A percentile compares a stretch with the other conserved stretches of the same genome.
phyloP scores from a whole-genome alignment of 2,113 vertebrate genomes.

The Gymnorhina tibicen region DNA sequence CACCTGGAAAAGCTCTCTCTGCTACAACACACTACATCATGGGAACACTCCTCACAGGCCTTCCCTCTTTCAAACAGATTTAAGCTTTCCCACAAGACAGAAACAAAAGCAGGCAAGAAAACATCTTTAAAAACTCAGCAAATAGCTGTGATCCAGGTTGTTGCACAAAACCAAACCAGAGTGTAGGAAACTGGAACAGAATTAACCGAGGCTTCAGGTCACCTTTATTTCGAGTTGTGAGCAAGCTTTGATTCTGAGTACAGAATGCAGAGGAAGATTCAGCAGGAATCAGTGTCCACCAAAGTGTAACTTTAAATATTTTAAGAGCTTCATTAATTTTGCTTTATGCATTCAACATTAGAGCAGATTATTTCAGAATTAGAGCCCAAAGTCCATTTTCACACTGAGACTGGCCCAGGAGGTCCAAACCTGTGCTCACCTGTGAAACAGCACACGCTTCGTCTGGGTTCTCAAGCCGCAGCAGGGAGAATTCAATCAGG shows the following conservation, averaged over 20 bases:
- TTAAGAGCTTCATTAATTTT: background rate
- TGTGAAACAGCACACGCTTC: conserved; percentile 98
- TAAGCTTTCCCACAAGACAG: background rate
- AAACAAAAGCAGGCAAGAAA: background rate
- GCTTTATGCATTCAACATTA: background rate
- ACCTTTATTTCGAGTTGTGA: background rate
- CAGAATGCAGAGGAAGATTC: background rate
- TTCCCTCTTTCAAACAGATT: background rate
- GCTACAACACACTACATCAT: rapidly evolving
- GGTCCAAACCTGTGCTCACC: conserved; percentile 69
- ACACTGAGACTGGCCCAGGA: background rate
- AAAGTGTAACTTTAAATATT: background rate
- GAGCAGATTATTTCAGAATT: background rate
- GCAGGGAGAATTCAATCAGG: conserved; percentile 94
- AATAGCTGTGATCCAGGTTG: background rate
- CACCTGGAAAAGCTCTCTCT: background rate
- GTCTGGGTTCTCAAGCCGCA: conserved; percentile 95
- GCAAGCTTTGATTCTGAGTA: background rate
- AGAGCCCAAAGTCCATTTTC: background rate
- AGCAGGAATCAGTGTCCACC: background rate
- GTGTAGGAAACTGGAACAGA: background rate
- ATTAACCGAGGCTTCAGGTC: background rate
- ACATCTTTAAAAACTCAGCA: background rate
- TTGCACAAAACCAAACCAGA: background rate
- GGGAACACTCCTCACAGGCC: background rate